Evolutionary conservation across 2,113 vertebrate species (phyloP).

Genomic region (Aplodontia rufa): DNA sequence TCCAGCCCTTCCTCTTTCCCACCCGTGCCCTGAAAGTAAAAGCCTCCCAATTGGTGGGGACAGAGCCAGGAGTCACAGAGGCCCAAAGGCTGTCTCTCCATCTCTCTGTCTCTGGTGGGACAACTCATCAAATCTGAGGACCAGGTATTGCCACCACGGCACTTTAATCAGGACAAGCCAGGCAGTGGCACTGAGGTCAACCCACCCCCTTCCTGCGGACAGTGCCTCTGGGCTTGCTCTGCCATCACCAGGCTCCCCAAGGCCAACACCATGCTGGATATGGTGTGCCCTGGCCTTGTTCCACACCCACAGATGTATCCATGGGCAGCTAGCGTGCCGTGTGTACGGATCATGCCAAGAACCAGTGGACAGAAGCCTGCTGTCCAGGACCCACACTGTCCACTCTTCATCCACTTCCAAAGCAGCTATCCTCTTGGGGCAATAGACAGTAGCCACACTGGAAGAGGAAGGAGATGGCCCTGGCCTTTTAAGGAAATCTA

Average conservation of each 20-base stretch:
- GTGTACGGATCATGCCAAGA: accelerated
- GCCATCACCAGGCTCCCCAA: accelerated
- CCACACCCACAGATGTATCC: background rate
- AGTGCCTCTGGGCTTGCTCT: background rate
- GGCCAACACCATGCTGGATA: accelerated
- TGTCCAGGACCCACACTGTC: background rate
- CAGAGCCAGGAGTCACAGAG: background rate
- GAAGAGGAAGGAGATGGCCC: background rate
- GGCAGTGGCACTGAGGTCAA: too few relatives aligned
- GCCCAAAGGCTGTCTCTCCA: background rate
- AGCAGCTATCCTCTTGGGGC: background rate
- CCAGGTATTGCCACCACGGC: accelerated
- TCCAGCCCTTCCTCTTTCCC: background rate
- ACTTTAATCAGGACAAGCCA: accelerated
- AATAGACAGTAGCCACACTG: background rate
- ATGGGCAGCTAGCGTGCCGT: accelerated
- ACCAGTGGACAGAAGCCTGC: accelerated
- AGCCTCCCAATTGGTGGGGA: background rate
- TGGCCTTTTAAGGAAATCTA: background rate
- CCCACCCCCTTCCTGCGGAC: too few relatives aligned
- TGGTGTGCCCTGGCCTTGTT: accelerated
- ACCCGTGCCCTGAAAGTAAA: background rate
- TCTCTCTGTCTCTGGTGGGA: background rate
- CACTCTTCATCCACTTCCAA: background rate
- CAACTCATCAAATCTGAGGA: background rate